These are phyloP conservation scores for Leucania comma DNA, from an alignment of 2,888 invertebrate species.

Conservation along the genomic window DNA sequence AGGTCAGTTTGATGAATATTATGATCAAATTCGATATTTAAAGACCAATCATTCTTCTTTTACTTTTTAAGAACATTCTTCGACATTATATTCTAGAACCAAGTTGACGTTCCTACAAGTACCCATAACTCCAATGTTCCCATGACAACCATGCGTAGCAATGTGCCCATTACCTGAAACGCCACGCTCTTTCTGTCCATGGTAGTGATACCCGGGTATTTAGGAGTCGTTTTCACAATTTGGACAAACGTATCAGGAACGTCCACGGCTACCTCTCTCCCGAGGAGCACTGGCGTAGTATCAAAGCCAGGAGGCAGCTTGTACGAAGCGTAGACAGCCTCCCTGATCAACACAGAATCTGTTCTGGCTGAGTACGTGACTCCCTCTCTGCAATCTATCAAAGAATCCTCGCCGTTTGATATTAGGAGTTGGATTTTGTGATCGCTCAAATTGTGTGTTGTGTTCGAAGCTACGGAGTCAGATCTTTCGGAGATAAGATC, in stretches of 20 bases:
- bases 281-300: slow-evolving; percentile 87
- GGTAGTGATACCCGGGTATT: slow-evolving; percentile 92
- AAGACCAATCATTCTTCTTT: not conserved
- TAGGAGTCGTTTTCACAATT: slow-evolving; percentile 94
- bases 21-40: not conserved
- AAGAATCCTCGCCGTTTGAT: slow-evolving; percentile 86
- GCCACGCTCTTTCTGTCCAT: slow-evolving; percentile 89
- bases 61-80: not conserved
- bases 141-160: slow-evolving; percentile 69
- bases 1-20: slow-evolving; percentile 3
- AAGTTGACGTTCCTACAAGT: slow-evolving; percentile 39
- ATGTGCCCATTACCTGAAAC: slow-evolving; percentile 87
- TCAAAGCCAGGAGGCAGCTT: slow-evolving; percentile 87
- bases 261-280: slow-evolving; percentile 95
- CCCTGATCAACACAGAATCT: slow-evolving; percentile 88
- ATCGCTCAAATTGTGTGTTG: slow-evolving; percentile 81
- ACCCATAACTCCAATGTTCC: slow-evolving; percentile 62
- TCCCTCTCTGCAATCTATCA: slow-evolving; percentile 86
- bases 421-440: slow-evolving; percentile 87
- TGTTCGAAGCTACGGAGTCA: slow-evolving; percentile 81
- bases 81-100: slow-evolving; percentile 39
- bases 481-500: slow-evolving; percentile 81
- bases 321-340: slow-evolving; percentile 87
- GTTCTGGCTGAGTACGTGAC: slow-evolving; percentile 88
- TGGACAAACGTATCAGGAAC: slow-evolving; percentile 97